Conservation (phyloP, 2,113 vertebrate species). For the Phyllostomus hastatus region DNA sequence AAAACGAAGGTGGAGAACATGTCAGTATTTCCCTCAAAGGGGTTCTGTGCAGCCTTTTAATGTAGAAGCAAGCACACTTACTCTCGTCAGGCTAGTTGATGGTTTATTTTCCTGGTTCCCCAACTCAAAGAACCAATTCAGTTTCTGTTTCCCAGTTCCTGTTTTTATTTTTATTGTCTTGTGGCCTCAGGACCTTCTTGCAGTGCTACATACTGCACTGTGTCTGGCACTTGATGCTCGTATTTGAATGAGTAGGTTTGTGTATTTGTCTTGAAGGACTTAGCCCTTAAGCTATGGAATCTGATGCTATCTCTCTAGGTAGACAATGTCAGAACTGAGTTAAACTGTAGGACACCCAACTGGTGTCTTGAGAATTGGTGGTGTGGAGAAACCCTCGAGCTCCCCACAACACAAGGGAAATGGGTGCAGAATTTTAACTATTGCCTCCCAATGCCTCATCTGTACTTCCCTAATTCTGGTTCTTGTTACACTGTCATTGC, state of each 20-base stretch:
- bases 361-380: background rate
- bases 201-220: background rate
- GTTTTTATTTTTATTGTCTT: slow-evolving; percentile 15
- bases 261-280: background rate
- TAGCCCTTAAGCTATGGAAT: background rate
- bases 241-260: background rate
- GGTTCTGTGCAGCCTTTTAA: background rate
- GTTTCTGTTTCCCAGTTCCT: slow-evolving; percentile 41
- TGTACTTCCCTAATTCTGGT: background rate
- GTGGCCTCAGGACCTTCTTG: background rate
- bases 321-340: background rate
- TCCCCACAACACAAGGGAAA: background rate
- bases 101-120: background rate
- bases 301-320: background rate
- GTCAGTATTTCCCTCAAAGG: background rate
- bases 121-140: background rate
- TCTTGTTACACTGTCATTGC: background rate
- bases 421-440: background rate
- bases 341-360: background rate
- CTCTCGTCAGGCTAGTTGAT: background rate
- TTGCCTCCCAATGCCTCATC: background rate
- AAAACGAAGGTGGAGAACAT: background rate
- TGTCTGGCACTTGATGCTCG: background rate
- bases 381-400: background rate
- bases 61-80: background rate